phyloP scores from a whole-genome alignment of 1,140 invertebrate genomes.

The Zaprionus kolodkinae region DNA sequence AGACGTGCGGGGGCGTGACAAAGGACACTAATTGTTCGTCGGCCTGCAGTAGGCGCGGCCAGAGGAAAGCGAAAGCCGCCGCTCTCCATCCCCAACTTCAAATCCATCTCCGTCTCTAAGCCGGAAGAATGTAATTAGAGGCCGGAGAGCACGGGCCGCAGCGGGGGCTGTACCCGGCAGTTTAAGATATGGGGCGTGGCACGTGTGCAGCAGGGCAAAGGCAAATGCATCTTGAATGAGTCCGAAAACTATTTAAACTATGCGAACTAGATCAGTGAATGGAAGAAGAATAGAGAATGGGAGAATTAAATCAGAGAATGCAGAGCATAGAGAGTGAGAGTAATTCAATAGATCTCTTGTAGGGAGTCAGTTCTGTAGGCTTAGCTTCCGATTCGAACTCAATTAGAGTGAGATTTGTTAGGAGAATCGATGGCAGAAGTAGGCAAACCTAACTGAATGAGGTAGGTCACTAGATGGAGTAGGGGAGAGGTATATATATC shows the following conservation, averaged over 20 bases:
- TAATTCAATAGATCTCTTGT: neutral
- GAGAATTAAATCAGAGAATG: neutral
- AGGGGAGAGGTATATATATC: neutral
- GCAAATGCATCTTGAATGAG: slow-evolving; percentile 35
- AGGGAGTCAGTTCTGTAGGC: slow-evolving; percentile 1
- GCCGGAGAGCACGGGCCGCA: slow-evolving; percentile 48
- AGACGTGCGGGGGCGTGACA: slow-evolving; percentile 65
- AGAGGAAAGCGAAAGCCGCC: slow-evolving; percentile 70
- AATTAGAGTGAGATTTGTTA: neutral
- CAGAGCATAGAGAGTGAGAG: neutral
- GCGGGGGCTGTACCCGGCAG: slow-evolving; percentile 23
- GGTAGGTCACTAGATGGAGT: too few relatives aligned
- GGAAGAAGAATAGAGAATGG: neutral
- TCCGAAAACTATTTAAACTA: slow-evolving; percentile 16
- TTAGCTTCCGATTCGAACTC: neutral
- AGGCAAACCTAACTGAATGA: too few relatives aligned
- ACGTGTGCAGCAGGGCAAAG: slow-evolving; percentile 39
- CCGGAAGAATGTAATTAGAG: slow-evolving; percentile 81
- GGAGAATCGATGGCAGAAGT: too few relatives aligned
- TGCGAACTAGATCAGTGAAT: slow-evolving; percentile 9
- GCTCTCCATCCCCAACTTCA: neutral
- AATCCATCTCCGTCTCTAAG: slow-evolving; percentile 28
- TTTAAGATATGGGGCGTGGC: slow-evolving; percentile 57
- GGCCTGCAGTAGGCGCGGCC: slow-evolving; percentile 41
- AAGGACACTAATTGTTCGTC: slow-evolving; percentile 73